Conservation (phyloP, 2,797 vertebrate genomes). For the Zonotrichia albicollis region DNA sequence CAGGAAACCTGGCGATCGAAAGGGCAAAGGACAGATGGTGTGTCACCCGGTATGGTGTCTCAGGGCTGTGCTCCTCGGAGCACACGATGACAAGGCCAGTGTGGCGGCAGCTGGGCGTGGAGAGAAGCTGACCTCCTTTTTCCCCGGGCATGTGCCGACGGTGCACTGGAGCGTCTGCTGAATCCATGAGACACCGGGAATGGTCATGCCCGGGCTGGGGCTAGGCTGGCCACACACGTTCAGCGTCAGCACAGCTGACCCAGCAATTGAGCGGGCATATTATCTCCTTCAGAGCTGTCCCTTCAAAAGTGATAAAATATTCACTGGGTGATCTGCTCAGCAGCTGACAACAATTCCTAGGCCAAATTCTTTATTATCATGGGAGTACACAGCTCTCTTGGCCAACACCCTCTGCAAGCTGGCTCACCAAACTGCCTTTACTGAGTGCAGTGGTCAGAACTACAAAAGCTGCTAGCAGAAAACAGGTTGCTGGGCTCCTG, state of each 20-base stretch:
- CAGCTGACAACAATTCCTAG: neutral
- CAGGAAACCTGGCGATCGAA: slow-evolving; percentile 16
- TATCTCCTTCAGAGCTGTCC: neutral
- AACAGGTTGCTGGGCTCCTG: neutral
- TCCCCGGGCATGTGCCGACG: neutral
- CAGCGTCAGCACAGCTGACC: neutral
- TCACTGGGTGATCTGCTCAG: neutral
- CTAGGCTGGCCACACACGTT: neutral
- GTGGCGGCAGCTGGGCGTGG: neutral
- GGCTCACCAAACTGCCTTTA: neutral
- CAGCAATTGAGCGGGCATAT: accelerated
- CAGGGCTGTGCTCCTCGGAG: neutral
- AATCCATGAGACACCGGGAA: accelerated
- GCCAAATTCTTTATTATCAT: accelerated
- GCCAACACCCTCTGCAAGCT: neutral
- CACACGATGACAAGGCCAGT: accelerated
- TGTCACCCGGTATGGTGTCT: accelerated
- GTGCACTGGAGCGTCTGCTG: neutral
- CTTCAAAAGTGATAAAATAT: neutral
- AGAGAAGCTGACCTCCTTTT: neutral
- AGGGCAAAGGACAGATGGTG: neutral
- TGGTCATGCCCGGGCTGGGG: accelerated
- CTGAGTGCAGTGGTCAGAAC: accelerated
- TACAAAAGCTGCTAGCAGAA: neutral
- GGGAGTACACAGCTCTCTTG: neutral